phyloP scores from a whole-genome alignment of 2,888 invertebrate genomes.

The Drosophila dives region DNA sequence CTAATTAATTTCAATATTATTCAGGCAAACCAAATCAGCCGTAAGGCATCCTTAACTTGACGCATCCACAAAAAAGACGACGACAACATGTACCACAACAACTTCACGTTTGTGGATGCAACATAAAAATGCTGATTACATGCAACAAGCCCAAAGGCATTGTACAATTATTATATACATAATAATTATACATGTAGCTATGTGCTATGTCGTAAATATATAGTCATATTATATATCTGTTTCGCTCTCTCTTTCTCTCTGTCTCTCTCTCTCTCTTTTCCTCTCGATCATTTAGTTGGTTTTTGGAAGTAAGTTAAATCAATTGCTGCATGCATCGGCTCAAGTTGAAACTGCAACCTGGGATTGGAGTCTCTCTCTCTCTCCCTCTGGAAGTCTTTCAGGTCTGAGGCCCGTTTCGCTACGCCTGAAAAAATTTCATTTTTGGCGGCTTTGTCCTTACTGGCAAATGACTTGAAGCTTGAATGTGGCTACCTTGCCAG shows the following conservation, averaged over 20 bases:
- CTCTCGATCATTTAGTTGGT: conserved; percentile 26
- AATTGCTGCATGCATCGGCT: conserved; percentile 69
- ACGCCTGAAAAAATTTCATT: conserved; percentile 76
- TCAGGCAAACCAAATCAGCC: conserved; percentile 50
- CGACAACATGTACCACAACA: conserved; percentile 28
- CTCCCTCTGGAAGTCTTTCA: conserved; percentile 17
- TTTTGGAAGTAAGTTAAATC: conserved; percentile 78
- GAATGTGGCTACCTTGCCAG: conserved; percentile 55
- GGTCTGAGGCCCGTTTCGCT: conserved; percentile 52
- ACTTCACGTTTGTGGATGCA: conserved; percentile 51
- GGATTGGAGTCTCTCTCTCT: neutral
- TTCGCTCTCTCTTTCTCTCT: neutral
- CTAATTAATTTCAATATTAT: conserved; percentile 77
- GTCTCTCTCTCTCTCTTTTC: conserved; percentile 7
- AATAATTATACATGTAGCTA: conserved; percentile 26
- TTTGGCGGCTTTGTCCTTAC: conserved; percentile 76
- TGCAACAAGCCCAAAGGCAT: conserved; percentile 59
- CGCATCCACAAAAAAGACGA: conserved; percentile 25
- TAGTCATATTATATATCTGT: conserved; percentile 1
- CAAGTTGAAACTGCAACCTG: conserved; percentile 35
- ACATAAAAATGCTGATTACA: conserved; percentile 75
- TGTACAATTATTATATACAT: conserved; percentile 48
- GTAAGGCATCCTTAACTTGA: conserved; percentile 41
- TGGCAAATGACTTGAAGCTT: conserved; percentile 70
- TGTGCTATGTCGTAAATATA: conserved; percentile 30